These are phyloP conservation scores for Sebastes hopkinsi DNA, from an alignment of 2,797 vertebrate genomes.

Conservation along the genomic window DNA sequence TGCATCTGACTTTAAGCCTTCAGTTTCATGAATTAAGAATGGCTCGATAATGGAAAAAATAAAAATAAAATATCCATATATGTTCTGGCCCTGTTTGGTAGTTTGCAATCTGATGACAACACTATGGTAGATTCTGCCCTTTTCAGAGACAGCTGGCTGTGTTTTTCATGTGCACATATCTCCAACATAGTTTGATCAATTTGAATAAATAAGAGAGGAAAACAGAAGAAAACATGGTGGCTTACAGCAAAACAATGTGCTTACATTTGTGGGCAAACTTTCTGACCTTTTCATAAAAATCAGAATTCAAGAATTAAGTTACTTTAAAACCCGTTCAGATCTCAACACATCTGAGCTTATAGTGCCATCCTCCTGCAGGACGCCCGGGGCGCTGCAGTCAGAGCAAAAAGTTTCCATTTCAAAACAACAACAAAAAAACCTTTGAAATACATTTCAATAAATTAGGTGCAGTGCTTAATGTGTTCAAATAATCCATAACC, in stretches of 20 bases:
- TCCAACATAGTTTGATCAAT: not conserved
- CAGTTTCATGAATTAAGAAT: not conserved
- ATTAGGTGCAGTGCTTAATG: slow-evolving; percentile 34
- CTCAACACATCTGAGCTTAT: not conserved
- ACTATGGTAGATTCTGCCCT: not conserved
- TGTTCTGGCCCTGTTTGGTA: not conserved
- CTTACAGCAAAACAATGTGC: slow-evolving; percentile 12
- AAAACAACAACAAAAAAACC: not conserved
- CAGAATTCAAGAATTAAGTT: not conserved
- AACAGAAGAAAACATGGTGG: not conserved
- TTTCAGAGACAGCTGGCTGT: slow-evolving; percentile 10
- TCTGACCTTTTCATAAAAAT: not conserved
- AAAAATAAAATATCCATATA: not conserved
- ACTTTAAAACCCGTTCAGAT: not conserved
- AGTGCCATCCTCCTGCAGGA: not conserved
- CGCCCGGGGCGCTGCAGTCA: not conserved
- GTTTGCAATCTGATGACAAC: not conserved
- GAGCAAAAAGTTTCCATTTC: not conserved
- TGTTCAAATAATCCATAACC: slow-evolving; percentile 9
- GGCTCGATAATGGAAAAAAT: not conserved
- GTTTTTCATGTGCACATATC: not conserved
- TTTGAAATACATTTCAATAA: slow-evolving; percentile 44
- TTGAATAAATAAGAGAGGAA: not conserved
- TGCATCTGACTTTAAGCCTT: not conserved
- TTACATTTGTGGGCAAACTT: not conserved